Base-by-base conservation (phyloP, 53 echinoderm and acorn worm genomes). In the Holothuria leucospilota region DNA sequence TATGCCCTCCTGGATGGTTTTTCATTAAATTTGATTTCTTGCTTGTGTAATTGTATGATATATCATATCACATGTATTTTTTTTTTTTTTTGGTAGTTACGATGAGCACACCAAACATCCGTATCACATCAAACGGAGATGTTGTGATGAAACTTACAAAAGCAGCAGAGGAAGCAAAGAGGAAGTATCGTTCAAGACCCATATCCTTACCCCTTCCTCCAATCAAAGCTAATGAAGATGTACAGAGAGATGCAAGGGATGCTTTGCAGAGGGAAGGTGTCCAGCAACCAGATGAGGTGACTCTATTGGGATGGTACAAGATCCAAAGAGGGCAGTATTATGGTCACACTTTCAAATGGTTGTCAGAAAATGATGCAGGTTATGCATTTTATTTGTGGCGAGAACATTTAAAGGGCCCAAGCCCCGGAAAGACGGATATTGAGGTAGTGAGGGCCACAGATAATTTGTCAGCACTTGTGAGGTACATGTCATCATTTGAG, bases 321-420 rank as follows among this genome's bases (percentile, higher is more conserved):
- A 39, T 75, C 16, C 51, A 75, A 26, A 42, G 77, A 51, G n/a
- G 77, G 6, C 77, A 75, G 51, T 75, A 75, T 21, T 16, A 7
- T 12, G 21, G 52, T 15, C 6, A 46, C 6, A 49, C 77, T 4
- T 75, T 75, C 77, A 75, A 25, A 49, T 75, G 51, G 77, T 6
- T 75, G 10, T 2, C 46, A 7, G 53, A 75, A n/a, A 75, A 75
- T 21, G 53, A 75, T 24, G 42, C 77, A 42, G 77, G 77, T 2
- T 75, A 52, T 75, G 77, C 16, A 2, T 23, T 49, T 5, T 75
- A 46, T 49, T 21, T 75, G 18, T 75, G 77, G 77, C 51, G 49
- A 20, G 77, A 75, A 20, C 42, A 49, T 10, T 6, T 11, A 9
- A 75, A 75, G 46, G 77, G 51, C 1, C 77, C 0, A 18, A 75